Conservation (phyloP, 1,140 invertebrate species). For the Tigriopus japonicus region DNA sequence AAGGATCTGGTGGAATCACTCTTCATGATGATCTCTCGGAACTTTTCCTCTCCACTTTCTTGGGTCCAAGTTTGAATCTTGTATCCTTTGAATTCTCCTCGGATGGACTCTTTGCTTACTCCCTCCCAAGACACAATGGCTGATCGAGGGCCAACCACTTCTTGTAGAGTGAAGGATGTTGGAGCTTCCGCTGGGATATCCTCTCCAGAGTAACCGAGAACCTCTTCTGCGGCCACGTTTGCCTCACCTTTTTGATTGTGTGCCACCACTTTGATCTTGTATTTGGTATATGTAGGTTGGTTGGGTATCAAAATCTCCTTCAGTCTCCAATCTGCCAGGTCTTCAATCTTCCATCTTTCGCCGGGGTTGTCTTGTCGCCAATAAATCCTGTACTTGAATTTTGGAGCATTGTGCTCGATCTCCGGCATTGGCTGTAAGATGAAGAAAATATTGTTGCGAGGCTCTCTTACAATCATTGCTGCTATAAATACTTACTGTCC, state of each 20-base stretch:
- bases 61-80: slow-evolving; percentile 89
- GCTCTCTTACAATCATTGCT: too few relatives aligned
- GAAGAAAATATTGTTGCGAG: too few relatives aligned
- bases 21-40: slow-evolving; percentile 57
- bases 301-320: slow-evolving; percentile 47
- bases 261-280: slow-evolving; percentile 75
- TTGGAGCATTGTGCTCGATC: slow-evolving; percentile 86
- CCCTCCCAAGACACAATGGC: slow-evolving; percentile 65
- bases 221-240: slow-evolving; percentile 53
- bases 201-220: slow-evolving; percentile 85
- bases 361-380: slow-evolving; percentile 60
- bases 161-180: slow-evolving; percentile 55
- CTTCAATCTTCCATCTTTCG: slow-evolving; percentile 43
- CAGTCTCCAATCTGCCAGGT: slow-evolving; percentile 54
- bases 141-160: slow-evolving; percentile 47
- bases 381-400: slow-evolving; percentile 74
- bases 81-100: slow-evolving; percentile 85
- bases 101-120: slow-evolving; percentile 44
- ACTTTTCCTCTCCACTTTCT: slow-evolving; percentile 45
- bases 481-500: slow-evolving; percentile 66
- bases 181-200: slow-evolving; percentile 64
- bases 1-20: slow-evolving; percentile 45
- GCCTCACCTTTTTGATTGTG: slow-evolving; percentile 76
- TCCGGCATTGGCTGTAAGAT: slow-evolving; percentile 61
- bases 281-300: slow-evolving; percentile 75